Evolutionary conservation across 92 coral and sea anemone species (phyloP).

Genomic region (Virgularia gustaviana): DNA sequence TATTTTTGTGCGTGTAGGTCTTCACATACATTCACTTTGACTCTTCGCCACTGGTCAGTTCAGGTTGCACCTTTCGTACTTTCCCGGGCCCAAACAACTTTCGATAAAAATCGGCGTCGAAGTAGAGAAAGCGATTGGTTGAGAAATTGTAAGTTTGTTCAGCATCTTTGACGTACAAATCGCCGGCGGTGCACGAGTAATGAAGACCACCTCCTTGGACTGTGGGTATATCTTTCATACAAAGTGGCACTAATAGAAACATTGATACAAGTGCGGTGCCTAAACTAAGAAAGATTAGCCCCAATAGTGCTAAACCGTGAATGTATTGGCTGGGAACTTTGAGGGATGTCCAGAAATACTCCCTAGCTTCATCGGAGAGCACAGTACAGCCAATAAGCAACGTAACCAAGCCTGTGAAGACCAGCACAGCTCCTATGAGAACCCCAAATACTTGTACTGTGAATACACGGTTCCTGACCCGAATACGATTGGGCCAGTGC

Average conservation of each 20-base stretch:
- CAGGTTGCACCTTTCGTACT: constrained; percentile 29
- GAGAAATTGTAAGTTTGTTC: constrained; percentile 38
- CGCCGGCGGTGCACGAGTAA: constrained; percentile 61
- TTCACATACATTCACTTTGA: not conserved
- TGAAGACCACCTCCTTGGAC: constrained; percentile 49
- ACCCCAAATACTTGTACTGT: constrained; percentile 11
- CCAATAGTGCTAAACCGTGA: constrained; percentile 68
- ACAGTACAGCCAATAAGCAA: constrained; percentile 66
- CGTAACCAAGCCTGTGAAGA: constrained; percentile 69
- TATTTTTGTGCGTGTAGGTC: constrained; percentile 10
- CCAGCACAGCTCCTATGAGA: constrained; percentile 60
- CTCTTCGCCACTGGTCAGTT: constrained; percentile 5
- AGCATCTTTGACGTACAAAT: constrained; percentile 79
- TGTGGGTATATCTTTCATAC: constrained; percentile 40
- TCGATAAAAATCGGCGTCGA: constrained; percentile 29
- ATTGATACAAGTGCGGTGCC: constrained; percentile 73
- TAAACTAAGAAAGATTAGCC: constrained; percentile 66
- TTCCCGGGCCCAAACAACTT: constrained; percentile 5
- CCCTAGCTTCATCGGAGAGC: constrained; percentile 2
- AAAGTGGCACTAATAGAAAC: constrained; percentile 71
- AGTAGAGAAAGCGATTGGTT: constrained; percentile 26
- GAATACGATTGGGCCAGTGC: constrained; percentile 24
- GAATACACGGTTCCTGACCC: not conserved
- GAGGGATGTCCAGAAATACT: constrained; percentile 6
- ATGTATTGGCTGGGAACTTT: constrained; percentile 50